Base-by-base conservation (phyloP, 1,140 invertebrate species). In the Papilio xuthus region DNA sequence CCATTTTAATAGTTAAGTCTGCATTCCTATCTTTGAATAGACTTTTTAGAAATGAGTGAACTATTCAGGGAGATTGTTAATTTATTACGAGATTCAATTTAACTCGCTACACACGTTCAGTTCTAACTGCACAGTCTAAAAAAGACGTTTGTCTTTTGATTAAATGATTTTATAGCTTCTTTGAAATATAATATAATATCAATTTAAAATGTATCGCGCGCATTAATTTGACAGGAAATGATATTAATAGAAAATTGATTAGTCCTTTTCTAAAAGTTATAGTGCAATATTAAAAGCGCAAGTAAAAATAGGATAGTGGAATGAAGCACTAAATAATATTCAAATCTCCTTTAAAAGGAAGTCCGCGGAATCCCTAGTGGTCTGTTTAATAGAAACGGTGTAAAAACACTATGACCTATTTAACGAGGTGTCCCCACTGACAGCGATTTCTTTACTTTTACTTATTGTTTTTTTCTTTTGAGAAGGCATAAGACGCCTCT, bases 201-300 rank as follows among this genome's bases (percentile, higher is more conserved):
- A 37, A 37, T 37, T 37, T 37, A 37, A 37, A 37, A 6, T 6
- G 32, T 6, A 37, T 37, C 4, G 32, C 9, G 15, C 10, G 10
- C 44, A 47, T 3, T 47, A 81, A 80, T 80, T 76, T 80, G 71
- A 67, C 60, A 77, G 77, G 77, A 60, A 77, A 77, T 69, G 15
- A 50, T n/a, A n/a, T n/a, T n/a, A n/a, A n/a, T 50, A 18, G 47
- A 50, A 50, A 50, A 50, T 50, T 15, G 13, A 50, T 2, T 50
- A 20, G 8, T 6, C 7, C n/a, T 56, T 56, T 56, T 56, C 15
- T 56, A 23, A 56, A 56, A 13, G 18, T 50, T 10, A 10, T 47
- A 47, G 15, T 47, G 44, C 15, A 50, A 50, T 50, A 50, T 50
- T 18, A 50, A 50, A 18, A 18, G 18, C 15, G 47, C 18, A 4